Percentiles rank a stretch among this genome's conserved stretches.
phyloP scores from a whole-genome alignment of 2,888 invertebrate genomes.

The Abrostola tripartita region DNA sequence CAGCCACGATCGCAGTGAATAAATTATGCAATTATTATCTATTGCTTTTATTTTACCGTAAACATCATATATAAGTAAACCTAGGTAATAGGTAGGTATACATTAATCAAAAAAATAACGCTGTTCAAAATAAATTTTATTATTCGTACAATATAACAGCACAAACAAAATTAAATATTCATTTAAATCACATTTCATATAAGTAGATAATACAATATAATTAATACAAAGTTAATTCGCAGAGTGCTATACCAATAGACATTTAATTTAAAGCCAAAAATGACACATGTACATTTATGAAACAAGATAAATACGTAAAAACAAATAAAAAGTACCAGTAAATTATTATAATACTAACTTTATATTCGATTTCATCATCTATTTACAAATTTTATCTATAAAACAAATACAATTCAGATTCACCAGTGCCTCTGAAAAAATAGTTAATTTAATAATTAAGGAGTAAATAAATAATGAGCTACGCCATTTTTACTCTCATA shows the following conservation, averaged over 20 bases:
- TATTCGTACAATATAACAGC: slow-evolving; percentile 68
- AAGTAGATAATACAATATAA: slow-evolving; percentile 39
- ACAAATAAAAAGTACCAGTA: slow-evolving; percentile 31
- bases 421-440: slow-evolving; percentile 4
- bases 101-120: slow-evolving; percentile 31
- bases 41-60: no score
- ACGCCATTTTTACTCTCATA: slow-evolving; percentile 10
- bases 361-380: slow-evolving; percentile 37
- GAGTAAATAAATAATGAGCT: slow-evolving; percentile 3
- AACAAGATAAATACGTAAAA: slow-evolving; percentile 20
- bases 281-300: slow-evolving; percentile 12
- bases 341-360: slow-evolving; percentile 23
- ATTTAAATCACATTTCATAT: slow-evolving; percentile 63
- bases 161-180: slow-evolving; percentile 66
- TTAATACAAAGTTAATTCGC: slow-evolving; percentile 24
- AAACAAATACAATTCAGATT: slow-evolving; percentile 7
- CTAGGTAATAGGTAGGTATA: slow-evolving; percentile 17
- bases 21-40: no score
- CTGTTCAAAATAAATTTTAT: slow-evolving; percentile 66
- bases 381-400: slow-evolving; percentile 24
- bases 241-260: slow-evolving; percentile 34
- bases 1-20: no score
- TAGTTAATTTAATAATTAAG: slow-evolving; percentile 18
- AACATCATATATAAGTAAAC: no score
- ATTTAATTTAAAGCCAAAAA: slow-evolving; percentile 25